Evolutionary conservation across 2,888 invertebrate species (phyloP).

Genomic region (Andricus curvator): DNA sequence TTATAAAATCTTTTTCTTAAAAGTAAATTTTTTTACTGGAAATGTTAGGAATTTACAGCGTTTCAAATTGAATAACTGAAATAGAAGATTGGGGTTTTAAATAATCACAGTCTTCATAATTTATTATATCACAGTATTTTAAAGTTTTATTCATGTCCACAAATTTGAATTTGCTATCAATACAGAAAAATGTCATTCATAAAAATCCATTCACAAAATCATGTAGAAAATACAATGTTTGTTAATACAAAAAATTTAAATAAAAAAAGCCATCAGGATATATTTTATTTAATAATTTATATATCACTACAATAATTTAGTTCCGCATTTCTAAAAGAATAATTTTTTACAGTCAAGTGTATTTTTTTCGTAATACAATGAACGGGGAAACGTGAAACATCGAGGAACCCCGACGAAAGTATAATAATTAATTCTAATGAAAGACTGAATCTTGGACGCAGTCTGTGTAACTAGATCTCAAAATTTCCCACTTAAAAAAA

Average conservation of each 20-base stretch:
- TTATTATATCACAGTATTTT: slow-evolving; percentile 1
- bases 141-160: slow-evolving; percentile 2
- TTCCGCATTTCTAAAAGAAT: neutral
- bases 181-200: slow-evolving; percentile 1
- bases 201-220: neutral
- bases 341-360: neutral
- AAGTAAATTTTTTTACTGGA: no score
- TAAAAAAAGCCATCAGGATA: neutral
- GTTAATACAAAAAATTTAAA: neutral
- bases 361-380: neutral
- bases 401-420: neutral
- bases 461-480: slow-evolving; percentile 5
- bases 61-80: no score
- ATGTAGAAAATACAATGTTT: neutral
- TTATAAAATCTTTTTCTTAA: no score
- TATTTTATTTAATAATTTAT: neutral
- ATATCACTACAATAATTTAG: neutral
- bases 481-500: neutral
- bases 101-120: neutral
- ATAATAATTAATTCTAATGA: slow-evolving; percentile 13
- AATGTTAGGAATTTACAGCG: no score
- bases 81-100: neutral
- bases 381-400: neutral
- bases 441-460: slow-evolving; percentile 14
- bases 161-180: slow-evolving; percentile 1